Percentiles rank a stretch among this genome's conserved stretches.
These are phyloP conservation scores for Unio delphinus DNA, from an alignment of 2,888 invertebrate species.

Conservation along the genomic window DNA sequence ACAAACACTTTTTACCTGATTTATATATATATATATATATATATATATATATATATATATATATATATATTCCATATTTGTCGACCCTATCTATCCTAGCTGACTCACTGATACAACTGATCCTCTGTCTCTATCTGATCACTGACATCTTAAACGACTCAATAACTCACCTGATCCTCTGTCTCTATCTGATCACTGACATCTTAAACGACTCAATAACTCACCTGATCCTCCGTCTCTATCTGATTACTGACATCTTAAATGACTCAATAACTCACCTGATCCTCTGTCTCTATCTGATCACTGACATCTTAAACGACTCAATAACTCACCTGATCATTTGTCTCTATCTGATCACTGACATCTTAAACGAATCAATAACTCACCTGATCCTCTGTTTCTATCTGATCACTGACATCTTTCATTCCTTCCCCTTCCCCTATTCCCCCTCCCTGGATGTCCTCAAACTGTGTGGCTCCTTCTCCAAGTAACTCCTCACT, in stretches of 20 bases:
- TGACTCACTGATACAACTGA: not conserved
- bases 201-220: slow-evolving; percentile 77
- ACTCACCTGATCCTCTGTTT: slow-evolving; percentile 83
- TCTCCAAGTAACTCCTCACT: slow-evolving; percentile 75
- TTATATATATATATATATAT: no score
- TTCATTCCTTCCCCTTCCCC: slow-evolving; percentile 94
- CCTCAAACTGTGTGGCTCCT: slow-evolving; percentile 72
- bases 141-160: no score
- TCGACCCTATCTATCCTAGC: not conserved
- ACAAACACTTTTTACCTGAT: no score
- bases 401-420: slow-evolving; percentile 94
- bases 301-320: slow-evolving; percentile 89
- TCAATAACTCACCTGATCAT: slow-evolving; percentile 79
- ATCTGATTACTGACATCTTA: slow-evolving; percentile 95
- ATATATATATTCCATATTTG: not conserved
- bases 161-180: slow-evolving; percentile 78
- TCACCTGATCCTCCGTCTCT: slow-evolving; percentile 83
- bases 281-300: slow-evolving; percentile 86
- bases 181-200: slow-evolving; percentile 92
- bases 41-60: no score
- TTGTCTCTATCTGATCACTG: slow-evolving; percentile 87
- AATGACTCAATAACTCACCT: slow-evolving; percentile 70
- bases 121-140: no score
- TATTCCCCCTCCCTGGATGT: slow-evolving; percentile 84
- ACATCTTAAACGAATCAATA: slow-evolving; percentile 81